Conservation (phyloP, 2,113 vertebrate genomes). For the Engystomops pustulosus region DNA sequence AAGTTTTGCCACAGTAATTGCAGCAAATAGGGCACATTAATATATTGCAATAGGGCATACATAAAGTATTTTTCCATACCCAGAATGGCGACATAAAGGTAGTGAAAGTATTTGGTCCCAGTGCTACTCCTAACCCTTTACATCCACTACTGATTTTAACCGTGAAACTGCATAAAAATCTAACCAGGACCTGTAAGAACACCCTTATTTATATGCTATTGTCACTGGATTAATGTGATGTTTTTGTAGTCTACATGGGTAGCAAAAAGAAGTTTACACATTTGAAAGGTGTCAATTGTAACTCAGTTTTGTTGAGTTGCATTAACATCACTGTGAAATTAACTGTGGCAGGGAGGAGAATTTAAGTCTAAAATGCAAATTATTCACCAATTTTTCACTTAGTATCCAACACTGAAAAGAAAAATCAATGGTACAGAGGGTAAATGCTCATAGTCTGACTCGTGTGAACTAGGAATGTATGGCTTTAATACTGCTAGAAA, state of each 20-base stretch:
- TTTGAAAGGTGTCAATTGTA: background rate
- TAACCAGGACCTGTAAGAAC: no score
- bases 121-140: no score
- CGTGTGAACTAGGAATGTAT: background rate
- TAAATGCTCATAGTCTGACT: background rate
- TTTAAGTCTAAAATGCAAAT: constrained; percentile 10
- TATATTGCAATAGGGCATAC: no score
- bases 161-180: no score
- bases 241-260: background rate
- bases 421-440: background rate
- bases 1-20: no score
- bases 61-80: no score
- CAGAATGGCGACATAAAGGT: no score
- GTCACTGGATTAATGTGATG: background rate
- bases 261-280: background rate
- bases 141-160: no score
- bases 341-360: background rate
- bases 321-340: constrained; percentile 34
- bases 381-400: constrained; percentile 1
- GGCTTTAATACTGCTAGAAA: background rate
- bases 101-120: no score
- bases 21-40: no score
- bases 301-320: constrained; percentile 9
- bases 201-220: background rate
- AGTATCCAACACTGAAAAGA: constrained; percentile 37